Percentiles rank a stretch among this genome's conserved stretches.
phyloP scores from a whole-genome alignment of 2,113 vertebrate genomes.

The Zingel zingel region DNA sequence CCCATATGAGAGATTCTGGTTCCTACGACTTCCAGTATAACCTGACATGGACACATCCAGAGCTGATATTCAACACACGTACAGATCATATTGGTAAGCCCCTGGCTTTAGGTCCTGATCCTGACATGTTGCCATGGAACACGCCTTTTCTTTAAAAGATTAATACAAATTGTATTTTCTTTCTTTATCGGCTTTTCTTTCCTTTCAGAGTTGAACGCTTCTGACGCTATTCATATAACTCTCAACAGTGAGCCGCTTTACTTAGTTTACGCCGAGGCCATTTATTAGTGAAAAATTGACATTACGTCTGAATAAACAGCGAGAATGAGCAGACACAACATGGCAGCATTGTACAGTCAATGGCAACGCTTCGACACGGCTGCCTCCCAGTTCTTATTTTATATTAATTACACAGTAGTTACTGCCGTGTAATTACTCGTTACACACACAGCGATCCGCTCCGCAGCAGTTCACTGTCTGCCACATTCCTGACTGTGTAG shows the following conservation, averaged over 20 bases:
- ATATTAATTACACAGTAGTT: constrained; percentile 60
- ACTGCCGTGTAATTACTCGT: constrained; percentile 50
- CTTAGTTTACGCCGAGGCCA: neutral
- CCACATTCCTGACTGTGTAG: constrained; percentile 61
- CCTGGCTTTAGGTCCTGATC: neutral
- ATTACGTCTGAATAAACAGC: neutral
- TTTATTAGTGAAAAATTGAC: neutral
- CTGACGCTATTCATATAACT: neutral
- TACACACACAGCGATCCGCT: constrained; percentile 27
- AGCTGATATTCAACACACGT: too few species aligned
- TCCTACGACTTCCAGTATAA: too few species aligned
- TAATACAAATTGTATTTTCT: neutral
- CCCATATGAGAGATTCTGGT: too few species aligned
- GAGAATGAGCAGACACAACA: neutral
- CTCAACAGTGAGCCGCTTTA: neutral
- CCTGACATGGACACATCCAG: too few species aligned
- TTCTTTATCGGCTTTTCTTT: neutral
- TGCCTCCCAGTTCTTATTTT: constrained; percentile 16
- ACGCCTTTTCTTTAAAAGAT: neutral
- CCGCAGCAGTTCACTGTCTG: constrained; percentile 52
- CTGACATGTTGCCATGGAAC: neutral
- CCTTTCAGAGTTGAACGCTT: neutral
- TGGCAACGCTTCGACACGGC: constrained; percentile 20
- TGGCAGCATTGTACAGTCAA: neutral
- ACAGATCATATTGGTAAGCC: too few species aligned